Evolutionary conservation across 2,113 vertebrate species (phyloP), one percentile per base, ranked within the genome.

Genomic region (Campylorhamphus procurvoides): DNA sequence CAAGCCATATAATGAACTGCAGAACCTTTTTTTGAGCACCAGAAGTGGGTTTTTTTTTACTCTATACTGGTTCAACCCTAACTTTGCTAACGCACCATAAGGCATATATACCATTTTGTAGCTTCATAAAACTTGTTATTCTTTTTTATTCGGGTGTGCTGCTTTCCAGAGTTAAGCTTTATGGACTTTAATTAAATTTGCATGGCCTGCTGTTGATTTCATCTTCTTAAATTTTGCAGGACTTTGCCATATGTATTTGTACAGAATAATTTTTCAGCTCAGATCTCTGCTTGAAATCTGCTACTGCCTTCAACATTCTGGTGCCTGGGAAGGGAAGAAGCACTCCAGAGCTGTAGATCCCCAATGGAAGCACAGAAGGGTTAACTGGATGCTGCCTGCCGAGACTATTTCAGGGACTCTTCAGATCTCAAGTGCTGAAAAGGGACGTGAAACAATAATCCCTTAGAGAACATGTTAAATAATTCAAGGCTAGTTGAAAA

Each of bases 1-100:
- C 40, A 60, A 95, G 72, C 72, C 56, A 60, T 37, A 25, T 87
- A 97, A 93, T 96, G 85, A 97, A 92, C 60, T 87, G 80, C 76
- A 94, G 92, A 92, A 92, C 60, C 69, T 86, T 71, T 84, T 85
- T 60, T 75, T 64, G 80, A 87, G 66, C 47, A 90, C 11, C 29
- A 94, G 39, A 75, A 92, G 25, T n/a, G 7, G 46, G 46, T 16
- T 18, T 7, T 84, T 75, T 60, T 84, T 71, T 40, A 5, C 59
- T 56, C 24, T 40, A 33, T 56, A 18, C 13, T 50, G 14, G 24
- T 60, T 89, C 68, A 46, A 8, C 31, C 16, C n/a, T 84, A 78
- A 47, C 42, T 80, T 85, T 82, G n/a, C 80, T 86, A 79, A 62
- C 40, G 53, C 31, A 35, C 20, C 0, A 0, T 64, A 67, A 69